phyloP scores from a whole-genome alignment of 2,888 invertebrate species.

The Orchesella flavescens region DNA sequence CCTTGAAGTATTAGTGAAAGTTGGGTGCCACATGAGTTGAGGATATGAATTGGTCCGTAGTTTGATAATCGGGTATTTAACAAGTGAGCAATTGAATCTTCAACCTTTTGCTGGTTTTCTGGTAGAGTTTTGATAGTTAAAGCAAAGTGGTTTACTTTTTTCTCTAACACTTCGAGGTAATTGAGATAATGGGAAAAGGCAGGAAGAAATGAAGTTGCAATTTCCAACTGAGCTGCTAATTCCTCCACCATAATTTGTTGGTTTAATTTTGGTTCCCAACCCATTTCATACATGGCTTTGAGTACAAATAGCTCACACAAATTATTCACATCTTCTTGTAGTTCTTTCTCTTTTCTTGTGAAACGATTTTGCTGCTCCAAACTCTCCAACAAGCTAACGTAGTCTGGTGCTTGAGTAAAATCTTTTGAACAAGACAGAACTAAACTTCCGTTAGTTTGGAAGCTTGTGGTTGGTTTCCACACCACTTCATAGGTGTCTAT shows the following conservation, averaged over 20 bases:
- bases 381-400: too few species aligned
- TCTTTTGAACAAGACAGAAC: too few species aligned
- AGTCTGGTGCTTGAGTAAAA: too few species aligned
- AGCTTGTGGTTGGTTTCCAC: too few species aligned
- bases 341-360: not conserved
- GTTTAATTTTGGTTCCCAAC: not conserved
- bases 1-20: constrained; percentile 2
- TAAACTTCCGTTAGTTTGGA: too few species aligned
- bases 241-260: not conserved
- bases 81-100: not conserved
- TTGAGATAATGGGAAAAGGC: not conserved
- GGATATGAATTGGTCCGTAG: not conserved
- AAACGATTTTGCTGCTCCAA: not conserved
- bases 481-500: too few species aligned
- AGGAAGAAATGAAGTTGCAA: not conserved
- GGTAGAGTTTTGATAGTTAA: not conserved
- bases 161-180: not conserved
- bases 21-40: constrained; percentile 3
- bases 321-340: not conserved
- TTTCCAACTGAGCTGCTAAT: not conserved
- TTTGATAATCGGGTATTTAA: not conserved
- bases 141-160: not conserved
- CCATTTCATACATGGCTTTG: constrained; percentile 15
- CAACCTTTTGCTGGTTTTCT: not conserved
- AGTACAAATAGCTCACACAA: constrained; percentile 9